Conservation (phyloP, 2,113 vertebrate species). For the Columba janthina region DNA sequence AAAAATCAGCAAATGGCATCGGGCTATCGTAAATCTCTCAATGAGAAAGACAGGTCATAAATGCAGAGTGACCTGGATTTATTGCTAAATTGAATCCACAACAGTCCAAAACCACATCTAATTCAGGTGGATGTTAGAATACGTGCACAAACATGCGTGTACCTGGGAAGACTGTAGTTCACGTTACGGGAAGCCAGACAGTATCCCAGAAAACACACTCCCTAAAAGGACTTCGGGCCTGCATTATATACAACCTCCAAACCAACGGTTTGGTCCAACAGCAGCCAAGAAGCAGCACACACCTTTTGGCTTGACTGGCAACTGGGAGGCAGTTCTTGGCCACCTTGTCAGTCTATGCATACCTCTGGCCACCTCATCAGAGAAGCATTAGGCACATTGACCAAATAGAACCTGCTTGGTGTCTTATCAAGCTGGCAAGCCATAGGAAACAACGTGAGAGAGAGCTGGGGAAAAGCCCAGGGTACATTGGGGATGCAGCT, state of each 20-base stretch:
- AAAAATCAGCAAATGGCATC: neutral
- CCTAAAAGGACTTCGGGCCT: neutral
- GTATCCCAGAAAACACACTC: neutral
- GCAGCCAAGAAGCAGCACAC: neutral
- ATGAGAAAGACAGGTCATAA: neutral
- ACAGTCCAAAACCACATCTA: neutral
- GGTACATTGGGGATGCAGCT: neutral
- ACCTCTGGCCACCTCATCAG: neutral
- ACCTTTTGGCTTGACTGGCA: neutral
- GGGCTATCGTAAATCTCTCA: neutral
- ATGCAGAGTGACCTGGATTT: neutral
- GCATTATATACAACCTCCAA: neutral
- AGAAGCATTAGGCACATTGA: neutral
- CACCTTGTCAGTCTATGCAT: neutral
- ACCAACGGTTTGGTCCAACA: neutral
- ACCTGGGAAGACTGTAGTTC: neutral
- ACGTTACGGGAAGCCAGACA: neutral
- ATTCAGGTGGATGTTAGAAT: neutral
- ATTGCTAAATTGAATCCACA: neutral
- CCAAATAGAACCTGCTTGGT: neutral
- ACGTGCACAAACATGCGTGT: accelerated
- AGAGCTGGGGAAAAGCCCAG: neutral
- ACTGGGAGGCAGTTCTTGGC: neutral
- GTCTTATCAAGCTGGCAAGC: neutral
- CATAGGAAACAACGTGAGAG: neutral